Evolutionary conservation across 2,113 vertebrate genomes (phyloP), one percentile per base, ranked within the genome.

Genomic region (Ammodytes dubius): DNA sequence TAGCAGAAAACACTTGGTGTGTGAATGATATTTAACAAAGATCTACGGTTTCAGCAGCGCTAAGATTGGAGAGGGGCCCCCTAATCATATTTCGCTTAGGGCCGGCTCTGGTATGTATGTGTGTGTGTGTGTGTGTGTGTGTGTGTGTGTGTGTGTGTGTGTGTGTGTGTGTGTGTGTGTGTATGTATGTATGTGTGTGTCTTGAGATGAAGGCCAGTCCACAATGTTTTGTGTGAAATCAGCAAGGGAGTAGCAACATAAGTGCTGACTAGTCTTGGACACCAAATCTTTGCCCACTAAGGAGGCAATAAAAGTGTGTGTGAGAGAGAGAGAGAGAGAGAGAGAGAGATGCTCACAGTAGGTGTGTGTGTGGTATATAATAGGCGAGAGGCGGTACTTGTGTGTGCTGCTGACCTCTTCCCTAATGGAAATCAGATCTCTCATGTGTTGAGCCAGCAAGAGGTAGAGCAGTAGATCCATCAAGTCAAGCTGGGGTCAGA

Each of bases 401-500:
- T 40, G 70, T 53, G 19, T 65, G 4, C 27, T 65, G 4, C 27
- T 61, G 69, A 79, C 84, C 91, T 88, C 84, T 81, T 89, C 63
- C 60, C 85, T 88, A 91, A 93, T 92, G 85, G 84, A 90, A 92
- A 91, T 90, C 88, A 80, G 84, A 93, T 89, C 67, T 75, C 83
- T 81, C 39, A 59, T 72, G 85, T 89, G 91, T 91, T 89, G 91
- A 94, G 88, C 79, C 87, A 92, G 93, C 93, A 92, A 27, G 81
- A 92, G 91, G 91, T 9, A 58, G 76, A 91, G 92, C 65, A 76
- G 82, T 7, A 84, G 87, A 93, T 93, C 85, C 87, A 93, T 93
- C 92, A 89, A 68, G 90, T 88, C 87, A 87, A 50, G 39, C 50
- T 6, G 4, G 47, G 59, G 79, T 89, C 75, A 71, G 17, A 45